A percentile compares a stretch with the other conserved stretches of the same genome.
Evolutionary conservation across 2,797 vertebrate genomes (phyloP).

Genomic region (Pteropus rufus): DNA sequence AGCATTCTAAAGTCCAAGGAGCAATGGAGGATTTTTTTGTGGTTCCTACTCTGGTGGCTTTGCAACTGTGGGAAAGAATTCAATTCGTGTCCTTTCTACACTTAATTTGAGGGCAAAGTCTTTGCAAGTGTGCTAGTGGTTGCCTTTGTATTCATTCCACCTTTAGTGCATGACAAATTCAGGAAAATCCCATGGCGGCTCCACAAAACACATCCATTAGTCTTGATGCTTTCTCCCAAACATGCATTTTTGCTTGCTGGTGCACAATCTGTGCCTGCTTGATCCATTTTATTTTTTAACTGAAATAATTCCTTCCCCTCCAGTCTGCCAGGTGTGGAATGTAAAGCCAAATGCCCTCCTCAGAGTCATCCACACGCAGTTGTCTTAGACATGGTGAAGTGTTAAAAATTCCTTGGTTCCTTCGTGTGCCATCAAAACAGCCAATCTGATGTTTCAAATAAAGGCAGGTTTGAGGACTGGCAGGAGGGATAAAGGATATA

Average conservation of each 20-base stretch:
- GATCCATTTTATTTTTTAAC: conserved; percentile 46
- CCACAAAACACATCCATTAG: neutral
- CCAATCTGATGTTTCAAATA: neutral
- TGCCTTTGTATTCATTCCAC: neutral
- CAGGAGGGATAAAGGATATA: neutral
- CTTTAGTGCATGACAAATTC: neutral
- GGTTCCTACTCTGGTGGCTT: neutral
- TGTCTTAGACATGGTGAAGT: neutral
- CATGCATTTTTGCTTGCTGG: conserved; percentile 40
- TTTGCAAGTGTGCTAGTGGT: neutral
- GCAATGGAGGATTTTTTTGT: neutral
- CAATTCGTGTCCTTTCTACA: neutral
- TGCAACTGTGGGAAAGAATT: neutral
- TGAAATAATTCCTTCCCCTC: conserved; percentile 4
- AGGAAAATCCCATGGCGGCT: neutral
- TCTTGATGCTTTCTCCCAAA: conserved; percentile 29
- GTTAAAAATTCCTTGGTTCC: neutral
- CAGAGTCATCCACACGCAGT: neutral
- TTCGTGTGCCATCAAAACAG: neutral
- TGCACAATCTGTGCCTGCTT: conserved; percentile 22
- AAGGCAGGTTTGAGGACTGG: neutral
- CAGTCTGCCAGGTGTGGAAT: conserved; percentile 3
- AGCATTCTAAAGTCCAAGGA: neutral
- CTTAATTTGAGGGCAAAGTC: conserved; percentile 20
- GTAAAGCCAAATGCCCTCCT: conserved; percentile 32